Percentiles rank a stretch among this genome's conserved stretches.
Evolutionary conservation across 2,113 vertebrate species (phyloP).

Genomic region (Castor canadensis): DNA sequence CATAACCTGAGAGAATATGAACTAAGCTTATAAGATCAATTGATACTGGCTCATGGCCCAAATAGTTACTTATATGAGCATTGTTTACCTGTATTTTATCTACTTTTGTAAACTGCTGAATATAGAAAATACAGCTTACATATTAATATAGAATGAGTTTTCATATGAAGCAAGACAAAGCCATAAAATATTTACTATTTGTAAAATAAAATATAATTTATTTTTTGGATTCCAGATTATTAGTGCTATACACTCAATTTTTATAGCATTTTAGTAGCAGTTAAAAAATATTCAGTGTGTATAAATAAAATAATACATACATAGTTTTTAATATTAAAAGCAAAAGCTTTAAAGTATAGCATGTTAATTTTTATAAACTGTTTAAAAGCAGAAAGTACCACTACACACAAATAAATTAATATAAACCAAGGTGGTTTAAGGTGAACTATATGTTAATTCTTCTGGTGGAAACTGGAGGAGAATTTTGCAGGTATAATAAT

Average conservation of each 20-base stretch:
- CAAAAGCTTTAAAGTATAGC: neutral
- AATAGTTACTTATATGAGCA: conserved; percentile 50
- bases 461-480: neutral
- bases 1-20: conserved; percentile 49
- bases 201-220: conserved; percentile 42
- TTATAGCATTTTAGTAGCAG: neutral
- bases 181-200: conserved; percentile 19
- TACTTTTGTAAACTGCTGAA: conserved; percentile 55
- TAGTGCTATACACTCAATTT: neutral
- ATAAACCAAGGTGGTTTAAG: neutral
- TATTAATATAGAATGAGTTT: conserved; percentile 56
- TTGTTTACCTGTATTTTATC: conserved; percentile 44
- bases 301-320: neutral
- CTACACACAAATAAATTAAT: neutral
- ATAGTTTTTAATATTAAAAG: neutral
- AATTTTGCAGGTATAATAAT: neutral
- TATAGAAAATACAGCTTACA: conserved; percentile 48
- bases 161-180: neutral
- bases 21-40: conserved; percentile 56
- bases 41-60: conserved; percentile 52
- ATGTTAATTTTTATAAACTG: neutral
- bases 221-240: neutral
- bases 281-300: neutral
- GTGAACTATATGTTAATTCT: neutral
- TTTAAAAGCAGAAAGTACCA: neutral